These are phyloP conservation scores for Rissa tridactyla DNA, from an alignment of 2,113 vertebrate genomes.

Conservation along the genomic window DNA sequence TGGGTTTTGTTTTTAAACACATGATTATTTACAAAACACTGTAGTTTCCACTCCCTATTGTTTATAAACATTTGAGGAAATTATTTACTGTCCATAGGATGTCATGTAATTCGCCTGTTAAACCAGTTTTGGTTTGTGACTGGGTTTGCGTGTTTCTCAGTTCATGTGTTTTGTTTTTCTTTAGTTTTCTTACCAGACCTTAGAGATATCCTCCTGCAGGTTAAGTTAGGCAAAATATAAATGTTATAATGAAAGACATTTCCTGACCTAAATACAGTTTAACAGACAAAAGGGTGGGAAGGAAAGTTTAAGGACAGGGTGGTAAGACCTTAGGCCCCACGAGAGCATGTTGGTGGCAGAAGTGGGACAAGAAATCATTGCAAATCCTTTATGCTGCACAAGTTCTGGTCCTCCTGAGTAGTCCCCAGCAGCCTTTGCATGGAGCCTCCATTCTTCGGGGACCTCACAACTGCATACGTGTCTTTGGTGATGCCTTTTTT, in stretches of 20 bases:
- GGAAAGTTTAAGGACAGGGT: neutral
- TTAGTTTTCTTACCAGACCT: neutral
- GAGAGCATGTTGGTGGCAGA: too few relatives aligned
- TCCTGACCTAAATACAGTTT: neutral
- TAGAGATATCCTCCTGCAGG: neutral
- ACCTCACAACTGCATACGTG: neutral
- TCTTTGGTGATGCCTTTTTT: neutral
- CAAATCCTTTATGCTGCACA: neutral
- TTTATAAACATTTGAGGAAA: neutral
- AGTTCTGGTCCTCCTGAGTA: neutral
- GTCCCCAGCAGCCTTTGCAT: neutral
- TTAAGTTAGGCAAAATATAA: neutral
- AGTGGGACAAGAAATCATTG: neutral
- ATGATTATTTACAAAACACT: neutral
- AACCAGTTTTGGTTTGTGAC: neutral
- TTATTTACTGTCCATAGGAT: neutral
- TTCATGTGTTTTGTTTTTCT: neutral
- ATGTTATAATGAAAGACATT: neutral
- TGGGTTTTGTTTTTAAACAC: neutral
- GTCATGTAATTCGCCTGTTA: neutral
- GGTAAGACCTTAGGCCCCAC: fast-evolving
- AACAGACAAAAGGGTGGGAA: neutral
- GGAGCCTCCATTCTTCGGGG: neutral
- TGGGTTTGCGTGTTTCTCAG: neutral
- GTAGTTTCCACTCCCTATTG: fast-evolving